phyloP scores from a whole-genome alignment of 2,888 invertebrate genomes.

The Amiota communis region DNA sequence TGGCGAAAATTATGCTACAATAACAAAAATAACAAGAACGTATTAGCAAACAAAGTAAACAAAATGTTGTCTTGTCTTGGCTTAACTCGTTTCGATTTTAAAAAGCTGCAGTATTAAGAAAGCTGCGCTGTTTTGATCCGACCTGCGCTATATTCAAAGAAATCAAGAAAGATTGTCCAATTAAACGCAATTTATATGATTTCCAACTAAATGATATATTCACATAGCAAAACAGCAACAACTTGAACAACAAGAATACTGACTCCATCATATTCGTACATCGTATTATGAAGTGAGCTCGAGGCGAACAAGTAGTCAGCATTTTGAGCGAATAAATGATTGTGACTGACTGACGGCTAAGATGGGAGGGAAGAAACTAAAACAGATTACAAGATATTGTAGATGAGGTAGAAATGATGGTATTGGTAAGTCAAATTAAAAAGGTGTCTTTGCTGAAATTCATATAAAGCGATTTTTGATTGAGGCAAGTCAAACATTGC shows the following conservation, averaged over 20 bases:
- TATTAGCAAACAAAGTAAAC: conserved; percentile 43
- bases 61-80: conserved; percentile 33
- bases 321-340: conserved; percentile 25
- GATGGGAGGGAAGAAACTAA: not conserved
- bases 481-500: conserved; percentile 7
- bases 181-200: conserved; percentile 68
- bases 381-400: not conserved
- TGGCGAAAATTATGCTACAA: no score
- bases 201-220: conserved; percentile 54
- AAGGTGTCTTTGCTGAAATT: conserved; percentile 61
- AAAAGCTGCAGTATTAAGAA: not conserved
- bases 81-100: not conserved
- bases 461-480: conserved; percentile 59
- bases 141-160: conserved; percentile 46
- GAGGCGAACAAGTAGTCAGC: conserved; percentile 21
- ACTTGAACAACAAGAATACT: conserved; percentile 11
- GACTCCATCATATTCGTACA: conserved; percentile 1
- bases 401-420: conserved; percentile 18
- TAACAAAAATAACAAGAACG: no score
- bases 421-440: conserved; percentile 62
- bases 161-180: conserved; percentile 66
- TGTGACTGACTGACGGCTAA: not conserved
- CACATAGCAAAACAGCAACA: conserved; percentile 8
- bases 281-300: conserved; percentile 4
- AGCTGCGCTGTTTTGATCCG: no score